phyloP scores from a whole-genome alignment of 2,888 invertebrate genomes.

The Drosophila maculinotata region DNA sequence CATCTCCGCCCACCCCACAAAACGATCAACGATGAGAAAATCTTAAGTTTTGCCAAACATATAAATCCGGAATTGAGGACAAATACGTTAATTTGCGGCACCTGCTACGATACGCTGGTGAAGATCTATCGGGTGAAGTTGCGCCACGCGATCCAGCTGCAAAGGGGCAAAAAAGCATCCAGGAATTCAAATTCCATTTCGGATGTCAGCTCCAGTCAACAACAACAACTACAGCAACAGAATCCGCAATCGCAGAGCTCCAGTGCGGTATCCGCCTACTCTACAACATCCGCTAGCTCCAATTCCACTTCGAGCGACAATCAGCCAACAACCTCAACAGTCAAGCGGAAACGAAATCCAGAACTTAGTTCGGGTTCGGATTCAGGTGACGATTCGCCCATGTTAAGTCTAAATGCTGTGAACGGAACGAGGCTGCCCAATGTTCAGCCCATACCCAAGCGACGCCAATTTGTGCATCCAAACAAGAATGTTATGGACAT shows the following conservation, averaged over 20 bases:
- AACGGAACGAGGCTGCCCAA: constrained; percentile 71
- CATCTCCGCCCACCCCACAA: constrained; percentile 22
- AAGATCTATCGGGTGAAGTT: constrained; percentile 46
- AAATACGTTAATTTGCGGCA: constrained; percentile 48
- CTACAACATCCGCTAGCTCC: constrained; percentile 1
- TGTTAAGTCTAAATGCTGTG: constrained; percentile 65
- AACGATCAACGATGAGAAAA: constrained; percentile 35
- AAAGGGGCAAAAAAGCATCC: background rate
- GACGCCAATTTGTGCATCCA: constrained; percentile 44
- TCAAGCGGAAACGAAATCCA: constrained; percentile 26
- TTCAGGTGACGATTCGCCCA: constrained; percentile 39
- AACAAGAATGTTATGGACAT: constrained; percentile 62
- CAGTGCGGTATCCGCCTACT: background rate
- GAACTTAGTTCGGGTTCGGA: background rate
- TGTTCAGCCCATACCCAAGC: constrained; percentile 59
- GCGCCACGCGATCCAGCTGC: constrained; percentile 16
- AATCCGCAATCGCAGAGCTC: background rate
- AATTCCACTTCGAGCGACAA: constrained; percentile 16
- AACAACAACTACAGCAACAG: no score
- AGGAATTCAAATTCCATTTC: constrained; percentile 45
- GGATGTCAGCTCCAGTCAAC: constrained; percentile 44
- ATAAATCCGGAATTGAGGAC: constrained; percentile 43
- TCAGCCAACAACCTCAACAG: constrained; percentile 1
- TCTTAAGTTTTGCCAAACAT: constrained; percentile 47
- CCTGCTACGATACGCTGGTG: constrained; percentile 45